A percentile compares a stretch with the other conserved stretches of the same genome.
Evolutionary conservation across 2,888 invertebrate species (phyloP).

Genomic region (Polylopha cassiicola): DNA sequence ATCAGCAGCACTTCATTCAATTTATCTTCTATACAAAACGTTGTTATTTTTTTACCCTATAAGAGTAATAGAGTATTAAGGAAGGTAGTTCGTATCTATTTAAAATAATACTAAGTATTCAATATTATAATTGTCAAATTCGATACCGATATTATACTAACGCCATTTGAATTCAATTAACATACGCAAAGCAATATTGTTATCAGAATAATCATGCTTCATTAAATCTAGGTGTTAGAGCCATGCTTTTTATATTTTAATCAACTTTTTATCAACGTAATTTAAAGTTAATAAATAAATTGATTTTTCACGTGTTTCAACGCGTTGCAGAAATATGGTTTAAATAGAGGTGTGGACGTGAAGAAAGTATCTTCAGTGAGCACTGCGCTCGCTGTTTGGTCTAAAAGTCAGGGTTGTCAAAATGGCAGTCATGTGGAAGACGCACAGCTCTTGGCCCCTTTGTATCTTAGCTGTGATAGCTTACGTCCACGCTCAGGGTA

Average conservation of each 20-base stretch:
- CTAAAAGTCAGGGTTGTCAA: conserved; percentile 13
- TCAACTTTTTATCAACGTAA: conserved; percentile 39
- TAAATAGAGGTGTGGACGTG: conserved; percentile 42
- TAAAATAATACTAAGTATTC: too few relatives aligned
- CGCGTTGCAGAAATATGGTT: conserved; percentile 40
- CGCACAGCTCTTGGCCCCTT: conserved; percentile 23
- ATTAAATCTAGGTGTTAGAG: too few relatives aligned
- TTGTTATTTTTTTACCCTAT: too few relatives aligned
- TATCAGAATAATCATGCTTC: too few relatives aligned
- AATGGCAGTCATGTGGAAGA: conserved; percentile 29
- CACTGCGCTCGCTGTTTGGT: conserved; percentile 42
- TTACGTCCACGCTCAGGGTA: conserved; percentile 15
- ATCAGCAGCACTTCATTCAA: too few relatives aligned
- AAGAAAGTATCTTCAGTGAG: conserved; percentile 48
- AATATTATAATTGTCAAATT: too few relatives aligned
- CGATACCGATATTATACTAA: too few relatives aligned
- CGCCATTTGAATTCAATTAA: neutral
- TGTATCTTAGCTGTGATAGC: conserved; percentile 22
- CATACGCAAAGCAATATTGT: too few relatives aligned
- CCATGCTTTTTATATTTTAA: too few relatives aligned
- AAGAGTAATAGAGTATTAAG: too few relatives aligned
- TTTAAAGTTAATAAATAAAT: conserved; percentile 54
- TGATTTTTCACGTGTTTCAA: conserved; percentile 50
- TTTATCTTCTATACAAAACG: too few relatives aligned
- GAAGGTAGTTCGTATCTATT: too few relatives aligned